These are phyloP conservation scores for Matsumurasca onukii DNA, from an alignment of 1,140 invertebrate species.

Conservation along the genomic window DNA sequence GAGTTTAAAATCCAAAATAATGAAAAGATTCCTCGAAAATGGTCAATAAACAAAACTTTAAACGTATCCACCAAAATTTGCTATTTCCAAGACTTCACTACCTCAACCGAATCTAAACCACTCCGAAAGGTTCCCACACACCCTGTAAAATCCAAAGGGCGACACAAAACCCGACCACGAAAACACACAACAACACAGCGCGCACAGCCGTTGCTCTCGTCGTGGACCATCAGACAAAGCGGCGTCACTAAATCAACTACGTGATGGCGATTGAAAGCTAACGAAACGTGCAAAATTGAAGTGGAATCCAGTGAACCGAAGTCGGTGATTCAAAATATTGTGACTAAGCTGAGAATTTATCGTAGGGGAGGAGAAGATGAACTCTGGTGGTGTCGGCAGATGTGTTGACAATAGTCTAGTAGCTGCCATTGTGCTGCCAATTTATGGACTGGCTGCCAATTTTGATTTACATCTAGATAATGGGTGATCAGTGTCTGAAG, in stretches of 20 bases:
- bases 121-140: too few species aligned
- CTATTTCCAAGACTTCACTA: too few species aligned
- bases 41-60: too few species aligned
- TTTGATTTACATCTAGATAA: not conserved
- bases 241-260: conserved; percentile 22
- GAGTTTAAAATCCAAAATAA: too few species aligned
- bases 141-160: not conserved
- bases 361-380: too few species aligned
- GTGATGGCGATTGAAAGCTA: conserved; percentile 22
- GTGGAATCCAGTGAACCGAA: conserved; percentile 8
- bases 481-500: conserved; percentile 14
- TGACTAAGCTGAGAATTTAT: conserved; percentile 4
- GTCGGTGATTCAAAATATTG: conserved; percentile 25
- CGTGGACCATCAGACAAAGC: not conserved
- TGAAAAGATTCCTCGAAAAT: too few species aligned
- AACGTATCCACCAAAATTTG: too few species aligned
- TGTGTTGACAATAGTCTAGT: not conserved
- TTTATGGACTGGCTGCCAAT: conserved; percentile 5
- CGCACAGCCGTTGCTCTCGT: not conserved
- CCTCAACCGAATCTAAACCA: too few species aligned
- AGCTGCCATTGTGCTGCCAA: not conserved
- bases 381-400: too few species aligned
- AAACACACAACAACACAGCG: not conserved
- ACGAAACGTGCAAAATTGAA: conserved; percentile 24
- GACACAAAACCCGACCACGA: not conserved